Conservation (phyloP, 2,888 invertebrate genomes). For the Catotricha subobsoleta region DNA sequence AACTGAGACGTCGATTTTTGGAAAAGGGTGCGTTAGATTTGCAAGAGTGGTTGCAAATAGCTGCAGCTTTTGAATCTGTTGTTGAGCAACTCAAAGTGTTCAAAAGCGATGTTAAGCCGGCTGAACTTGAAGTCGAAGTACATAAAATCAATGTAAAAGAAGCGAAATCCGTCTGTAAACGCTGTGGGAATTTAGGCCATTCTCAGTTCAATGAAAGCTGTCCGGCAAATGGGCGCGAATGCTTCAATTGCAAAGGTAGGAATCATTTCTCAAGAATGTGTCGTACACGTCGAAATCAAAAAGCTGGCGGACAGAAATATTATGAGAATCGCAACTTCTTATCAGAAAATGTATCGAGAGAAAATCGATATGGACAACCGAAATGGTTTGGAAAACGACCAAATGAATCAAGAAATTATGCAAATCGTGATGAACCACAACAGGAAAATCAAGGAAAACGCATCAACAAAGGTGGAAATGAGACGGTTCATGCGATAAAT, state of each 20-base stretch:
- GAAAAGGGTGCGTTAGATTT: background rate
- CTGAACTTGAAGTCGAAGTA: background rate
- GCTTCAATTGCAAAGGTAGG: slow-evolving; percentile 7
- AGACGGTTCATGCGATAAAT: background rate
- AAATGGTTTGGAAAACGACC: too few relatives aligned
- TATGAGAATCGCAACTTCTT: background rate
- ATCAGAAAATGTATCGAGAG: background rate
- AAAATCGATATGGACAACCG: background rate
- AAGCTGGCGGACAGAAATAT: background rate
- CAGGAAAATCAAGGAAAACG: too few relatives aligned
- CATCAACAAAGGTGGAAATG: background rate
- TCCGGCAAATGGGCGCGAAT: slow-evolving; percentile 6
- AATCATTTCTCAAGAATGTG: slow-evolving; percentile 7
- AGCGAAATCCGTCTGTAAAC: background rate
- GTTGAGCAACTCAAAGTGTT: background rate
- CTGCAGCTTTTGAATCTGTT: background rate
- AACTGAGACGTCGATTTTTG: background rate
- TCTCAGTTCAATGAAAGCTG: slow-evolving; percentile 2
- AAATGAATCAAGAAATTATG: too few relatives aligned
- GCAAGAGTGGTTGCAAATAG: background rate
- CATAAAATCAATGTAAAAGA: background rate
- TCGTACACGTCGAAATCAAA: slow-evolving; percentile 1
- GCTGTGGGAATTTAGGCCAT: slow-evolving; percentile 3
- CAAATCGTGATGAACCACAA: background rate
- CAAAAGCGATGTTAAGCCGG: background rate